These are phyloP conservation scores for Pseudochirops corinnae DNA, from an alignment of 2,797 vertebrate genomes.

Conservation along the genomic window DNA sequence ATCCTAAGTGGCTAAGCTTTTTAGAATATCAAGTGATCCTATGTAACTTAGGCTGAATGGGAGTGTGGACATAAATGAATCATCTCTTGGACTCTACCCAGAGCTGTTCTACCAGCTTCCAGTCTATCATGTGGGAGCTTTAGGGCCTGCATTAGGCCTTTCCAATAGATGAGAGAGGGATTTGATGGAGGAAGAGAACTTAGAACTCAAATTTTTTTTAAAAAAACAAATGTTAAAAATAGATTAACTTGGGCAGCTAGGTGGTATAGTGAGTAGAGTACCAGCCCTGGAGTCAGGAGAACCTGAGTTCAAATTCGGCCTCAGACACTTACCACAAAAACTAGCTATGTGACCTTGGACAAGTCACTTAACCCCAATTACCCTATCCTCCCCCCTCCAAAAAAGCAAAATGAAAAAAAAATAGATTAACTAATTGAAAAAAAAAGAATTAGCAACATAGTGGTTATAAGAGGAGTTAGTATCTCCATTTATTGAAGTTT, in stretches of 20 bases:
- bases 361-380: too few relatives aligned
- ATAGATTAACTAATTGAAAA: background rate
- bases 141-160: background rate
- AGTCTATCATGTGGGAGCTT: background rate
- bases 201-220: background rate
- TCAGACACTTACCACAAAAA: too few relatives aligned
- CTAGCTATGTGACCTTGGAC: too few relatives aligned
- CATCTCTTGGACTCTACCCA: background rate
- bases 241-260: too few relatives aligned
- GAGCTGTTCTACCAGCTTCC: background rate
- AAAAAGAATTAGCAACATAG: background rate
- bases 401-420: background rate
- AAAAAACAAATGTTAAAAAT: background rate
- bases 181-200: background rate
- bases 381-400: too few relatives aligned
- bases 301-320: too few relatives aligned
- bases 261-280: too few relatives aligned
- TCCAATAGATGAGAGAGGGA: background rate
- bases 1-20: background rate
- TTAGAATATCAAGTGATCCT: background rate
- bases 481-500: background rate
- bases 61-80: background rate
- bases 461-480: background rate
- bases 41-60: background rate
- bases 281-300: too few relatives aligned